Base-by-base conservation (phyloP, 2,888 invertebrate genomes). In the Eledona agricola region DNA sequence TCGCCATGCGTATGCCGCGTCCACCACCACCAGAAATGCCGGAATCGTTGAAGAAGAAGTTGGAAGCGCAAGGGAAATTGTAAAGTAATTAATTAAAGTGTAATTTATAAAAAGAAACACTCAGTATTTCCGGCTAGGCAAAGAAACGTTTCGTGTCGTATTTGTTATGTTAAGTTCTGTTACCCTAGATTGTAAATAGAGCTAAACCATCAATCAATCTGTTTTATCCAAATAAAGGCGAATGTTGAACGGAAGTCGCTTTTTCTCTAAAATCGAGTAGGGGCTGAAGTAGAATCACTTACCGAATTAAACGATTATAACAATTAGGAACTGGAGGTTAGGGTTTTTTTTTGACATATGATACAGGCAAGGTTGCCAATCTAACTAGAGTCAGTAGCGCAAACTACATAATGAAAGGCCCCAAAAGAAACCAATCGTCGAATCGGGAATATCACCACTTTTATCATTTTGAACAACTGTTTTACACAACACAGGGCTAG, bases 21-120 rank as follows among this genome's bases (percentile, higher is more conserved):
- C 96, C 96, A 55, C 96, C 97, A 73, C 96, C 96, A 71, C 93
- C 96, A 67, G 89, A 90, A 78, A 96, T 96, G 95, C 96, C 96
- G 7, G 95, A 92, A 74, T 90, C 91, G 6, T 81, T 95, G 71
- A 90, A 88, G 77, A 83, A 83, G 77, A 88, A 92, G 62, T 74
- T 85, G 16, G 80, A 78, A 53, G 82, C 79, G 16, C 51, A 53
- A 45, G 51, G 40, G 38, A 47, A 51, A 35, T 51, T 55, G 47
- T 53, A 56, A 53, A 49, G 13, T 17, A 17, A 25, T 42, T 50
- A 53, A 40, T 47, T 31, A 51, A 57, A 55, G 35, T 49, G 19
- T 46, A 47, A 50, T 45, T 50, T 42, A 22, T n/a, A n/a, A n/a
- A n/a, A n/a, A n/a, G 40, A 29, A 28, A 20, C 4, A 29, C 49